Evolutionary conservation across 2,797 vertebrate species (phyloP), one percentile per base, ranked within the genome.

Genomic region (Manis pentadactyla): DNA sequence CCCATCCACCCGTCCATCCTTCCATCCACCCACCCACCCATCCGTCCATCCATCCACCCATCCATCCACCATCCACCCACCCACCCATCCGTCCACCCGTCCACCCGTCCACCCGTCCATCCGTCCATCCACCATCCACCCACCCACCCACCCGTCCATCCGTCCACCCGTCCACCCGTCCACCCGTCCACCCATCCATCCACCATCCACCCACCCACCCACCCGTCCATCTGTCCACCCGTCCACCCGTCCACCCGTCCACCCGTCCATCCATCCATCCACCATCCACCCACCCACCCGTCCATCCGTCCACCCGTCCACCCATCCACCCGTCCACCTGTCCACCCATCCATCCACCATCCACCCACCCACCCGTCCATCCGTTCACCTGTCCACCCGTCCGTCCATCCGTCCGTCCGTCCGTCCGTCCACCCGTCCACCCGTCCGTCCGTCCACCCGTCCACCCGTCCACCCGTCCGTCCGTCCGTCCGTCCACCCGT

Each of bases 251-350:
- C 55, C 4, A 9, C 0, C 31, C 4, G 27, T 0, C 29, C 21
- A 12, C 17, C 6, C 6, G 34, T 0, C n/a, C 1, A 14, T 9
- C 46, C 2, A 82, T 5, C 37, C 2, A 31, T 18, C 37, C 37
- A 37, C 14, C 82, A 57, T 2, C 69, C 29, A 11, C 1, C 59
- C 9, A 64, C 1, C 18, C 10, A 39, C 1, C 69, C 14, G 37
- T 0, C 2, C 29, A 17, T 4, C 2, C 5, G 21, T 8, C 6
- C 21, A 59, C 2, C 27, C 21, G 5, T 0, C 46, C 1, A 42
- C 0, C 61, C 37, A 46, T 37, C 25, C 29, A 10, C 19, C 10
- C 37, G 4, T 42, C 63, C 14, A 27, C 4, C 82, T 7, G 34
- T 12, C n/a, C 49, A 57, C 5, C 75, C 29, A 46, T 12, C 46